phyloP scores from a whole-genome alignment of 53 echinoderm and acorn worm species.

The Paracentrotus lividus region DNA sequence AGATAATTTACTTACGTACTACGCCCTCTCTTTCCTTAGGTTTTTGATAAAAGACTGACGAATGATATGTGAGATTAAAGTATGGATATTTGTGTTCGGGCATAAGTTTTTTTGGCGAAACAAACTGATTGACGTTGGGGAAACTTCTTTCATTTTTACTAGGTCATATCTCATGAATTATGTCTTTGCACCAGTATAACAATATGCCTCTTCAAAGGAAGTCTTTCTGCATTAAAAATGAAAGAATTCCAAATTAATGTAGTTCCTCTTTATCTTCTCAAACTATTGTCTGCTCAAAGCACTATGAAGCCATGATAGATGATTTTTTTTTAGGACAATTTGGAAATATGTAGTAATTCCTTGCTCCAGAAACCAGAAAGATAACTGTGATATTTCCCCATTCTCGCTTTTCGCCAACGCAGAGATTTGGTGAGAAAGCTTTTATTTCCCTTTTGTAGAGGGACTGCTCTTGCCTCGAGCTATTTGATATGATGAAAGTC shows the following conservation, averaged over 20 bases:
- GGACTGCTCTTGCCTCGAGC: slow-evolving; percentile 23
- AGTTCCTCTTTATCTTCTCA: background rate
- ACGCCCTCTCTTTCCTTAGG: background rate
- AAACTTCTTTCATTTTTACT: background rate
- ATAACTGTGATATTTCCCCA: slow-evolving; percentile 20
- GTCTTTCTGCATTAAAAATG: background rate
- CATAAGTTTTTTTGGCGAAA: background rate
- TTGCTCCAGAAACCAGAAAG: slow-evolving; percentile 28
- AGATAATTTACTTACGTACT: background rate
- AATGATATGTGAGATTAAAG: background rate
- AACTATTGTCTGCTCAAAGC: background rate
- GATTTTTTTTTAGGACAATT: slow-evolving; percentile 43
- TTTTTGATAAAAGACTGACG: background rate
- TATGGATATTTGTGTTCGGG: background rate
- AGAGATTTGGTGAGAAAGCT: background rate
- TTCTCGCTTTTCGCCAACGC: slow-evolving; percentile 19
- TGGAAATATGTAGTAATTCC: slow-evolving; percentile 60
- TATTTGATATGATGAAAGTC: slow-evolving; percentile 29
- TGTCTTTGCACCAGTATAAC: background rate
- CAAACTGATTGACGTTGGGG: background rate
- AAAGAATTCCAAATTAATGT: background rate
- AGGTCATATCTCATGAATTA: background rate
- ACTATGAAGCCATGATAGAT: slow-evolving; percentile 11
- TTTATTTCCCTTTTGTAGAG: slow-evolving; percentile 16
- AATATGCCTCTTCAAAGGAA: slow-evolving; percentile 26